phyloP scores from a whole-genome alignment of 2,797 vertebrate genomes.

The Monodelphis domestica region DNA sequence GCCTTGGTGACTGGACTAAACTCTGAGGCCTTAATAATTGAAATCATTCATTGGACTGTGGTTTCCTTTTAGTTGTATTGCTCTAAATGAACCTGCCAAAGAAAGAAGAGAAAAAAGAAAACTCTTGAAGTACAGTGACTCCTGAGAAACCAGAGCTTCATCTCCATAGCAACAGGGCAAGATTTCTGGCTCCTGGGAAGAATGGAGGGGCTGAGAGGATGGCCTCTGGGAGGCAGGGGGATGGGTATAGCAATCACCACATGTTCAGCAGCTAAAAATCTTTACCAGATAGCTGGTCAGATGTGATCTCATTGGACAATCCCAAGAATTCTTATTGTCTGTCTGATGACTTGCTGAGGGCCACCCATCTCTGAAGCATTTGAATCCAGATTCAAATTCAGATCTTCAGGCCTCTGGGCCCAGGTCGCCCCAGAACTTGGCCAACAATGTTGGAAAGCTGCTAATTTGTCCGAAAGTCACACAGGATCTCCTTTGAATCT shows the following conservation, averaged over 20 bases:
- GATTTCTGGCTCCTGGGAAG: background rate
- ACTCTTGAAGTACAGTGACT: background rate
- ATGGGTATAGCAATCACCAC: no score
- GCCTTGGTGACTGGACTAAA: constrained; percentile 87
- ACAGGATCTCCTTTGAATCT: no score
- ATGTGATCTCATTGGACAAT: no score
- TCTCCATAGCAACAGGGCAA: background rate
- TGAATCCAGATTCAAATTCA: background rate
- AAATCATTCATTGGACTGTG: constrained; percentile 87
- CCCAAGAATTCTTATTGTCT: no score
- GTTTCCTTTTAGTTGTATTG: constrained; percentile 89
- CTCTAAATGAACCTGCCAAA: constrained; percentile 89
- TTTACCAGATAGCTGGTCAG: no score
- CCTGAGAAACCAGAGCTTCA: background rate
- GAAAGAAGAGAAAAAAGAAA: background rate
- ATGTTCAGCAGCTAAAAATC: no score
- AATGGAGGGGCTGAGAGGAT: background rate
- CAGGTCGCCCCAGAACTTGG: background rate
- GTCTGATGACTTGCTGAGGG: background rate
- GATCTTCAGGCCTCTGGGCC: background rate
- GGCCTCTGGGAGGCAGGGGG: no score
- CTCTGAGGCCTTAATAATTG: constrained; percentile 88
- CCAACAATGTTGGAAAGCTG: background rate
- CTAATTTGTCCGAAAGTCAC: background rate
- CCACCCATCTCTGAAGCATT: background rate